Evolutionary conservation across 2,113 vertebrate species (phyloP).

Genomic region (Zapus hudsonius): DNA sequence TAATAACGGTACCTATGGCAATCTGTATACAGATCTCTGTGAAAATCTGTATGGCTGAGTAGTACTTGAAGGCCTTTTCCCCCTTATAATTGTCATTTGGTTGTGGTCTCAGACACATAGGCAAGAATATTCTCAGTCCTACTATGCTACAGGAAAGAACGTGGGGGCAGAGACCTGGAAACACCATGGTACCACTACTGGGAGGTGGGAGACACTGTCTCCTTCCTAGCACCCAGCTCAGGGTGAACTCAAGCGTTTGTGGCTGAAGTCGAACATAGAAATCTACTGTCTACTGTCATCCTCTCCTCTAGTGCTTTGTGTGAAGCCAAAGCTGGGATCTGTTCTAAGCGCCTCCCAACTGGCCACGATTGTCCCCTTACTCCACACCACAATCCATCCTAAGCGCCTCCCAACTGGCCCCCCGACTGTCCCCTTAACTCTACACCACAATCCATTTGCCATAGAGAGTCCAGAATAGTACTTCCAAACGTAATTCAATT

Average conservation of each 20-base stretch:
- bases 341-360: background rate
- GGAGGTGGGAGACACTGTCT: background rate
- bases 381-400: background rate
- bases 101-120: slow-evolving; percentile 5
- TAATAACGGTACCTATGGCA: slow-evolving; percentile 68
- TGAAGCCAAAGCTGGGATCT: background rate
- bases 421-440: background rate
- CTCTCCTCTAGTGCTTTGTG: background rate
- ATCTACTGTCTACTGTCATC: background rate
- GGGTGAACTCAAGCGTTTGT: background rate
- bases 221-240: background rate
- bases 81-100: slow-evolving; percentile 13
- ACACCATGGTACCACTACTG: background rate
- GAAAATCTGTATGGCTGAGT: slow-evolving; percentile 58
- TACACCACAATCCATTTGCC: background rate
- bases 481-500: background rate
- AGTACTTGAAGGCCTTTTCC: background rate
- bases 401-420: background rate
- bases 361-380: background rate
- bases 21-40: slow-evolving; percentile 60
- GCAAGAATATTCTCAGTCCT: background rate
- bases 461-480: background rate
- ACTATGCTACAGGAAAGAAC: background rate
- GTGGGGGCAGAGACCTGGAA: background rate
- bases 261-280: background rate